A percentile compares a stretch with the other conserved stretches of the same genome.
phyloP scores from a whole-genome alignment of 2,797 vertebrate genomes.

The Anisognathus igniventris region DNA sequence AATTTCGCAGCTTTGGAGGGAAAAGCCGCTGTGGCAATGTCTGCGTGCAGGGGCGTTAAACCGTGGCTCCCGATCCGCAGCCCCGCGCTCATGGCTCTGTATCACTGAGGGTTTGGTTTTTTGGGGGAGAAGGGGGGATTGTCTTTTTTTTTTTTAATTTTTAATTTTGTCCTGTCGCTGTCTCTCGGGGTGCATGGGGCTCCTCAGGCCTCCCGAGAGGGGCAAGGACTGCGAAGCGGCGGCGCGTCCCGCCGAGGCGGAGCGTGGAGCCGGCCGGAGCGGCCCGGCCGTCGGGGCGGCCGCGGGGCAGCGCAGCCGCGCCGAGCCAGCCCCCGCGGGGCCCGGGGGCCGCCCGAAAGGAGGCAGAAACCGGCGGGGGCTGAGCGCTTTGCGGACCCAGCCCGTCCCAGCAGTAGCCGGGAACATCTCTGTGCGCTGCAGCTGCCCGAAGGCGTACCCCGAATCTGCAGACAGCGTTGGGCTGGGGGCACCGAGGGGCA shows the following conservation, averaged over 20 bases:
- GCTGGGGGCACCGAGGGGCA: neutral
- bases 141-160: too few species aligned
- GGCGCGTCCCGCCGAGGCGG: neutral
- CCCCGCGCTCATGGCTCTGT: neutral
- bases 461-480: neutral
- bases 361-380: neutral
- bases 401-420: too few species aligned
- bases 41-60: neutral
- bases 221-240: neutral
- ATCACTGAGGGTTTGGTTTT: neutral
- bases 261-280: neutral
- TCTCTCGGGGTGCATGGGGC: too few species aligned
- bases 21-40: neutral
- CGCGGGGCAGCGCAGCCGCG: neutral
- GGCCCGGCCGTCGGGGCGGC: neutral
- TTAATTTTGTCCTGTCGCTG: rapidly evolving
- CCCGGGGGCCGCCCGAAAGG: neutral
- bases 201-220: neutral
- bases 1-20: neutral
- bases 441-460: neutral
- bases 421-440: neutral
- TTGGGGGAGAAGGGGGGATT: rapidly evolving
- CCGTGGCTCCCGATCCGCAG: neutral
- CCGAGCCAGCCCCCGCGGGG: rapidly evolving
- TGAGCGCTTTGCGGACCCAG: neutral